Percentiles rank a stretch among this genome's conserved stretches.
phyloP scores from a whole-genome alignment of 2,113 vertebrate genomes.

The Pygoscelis adeliae region DNA sequence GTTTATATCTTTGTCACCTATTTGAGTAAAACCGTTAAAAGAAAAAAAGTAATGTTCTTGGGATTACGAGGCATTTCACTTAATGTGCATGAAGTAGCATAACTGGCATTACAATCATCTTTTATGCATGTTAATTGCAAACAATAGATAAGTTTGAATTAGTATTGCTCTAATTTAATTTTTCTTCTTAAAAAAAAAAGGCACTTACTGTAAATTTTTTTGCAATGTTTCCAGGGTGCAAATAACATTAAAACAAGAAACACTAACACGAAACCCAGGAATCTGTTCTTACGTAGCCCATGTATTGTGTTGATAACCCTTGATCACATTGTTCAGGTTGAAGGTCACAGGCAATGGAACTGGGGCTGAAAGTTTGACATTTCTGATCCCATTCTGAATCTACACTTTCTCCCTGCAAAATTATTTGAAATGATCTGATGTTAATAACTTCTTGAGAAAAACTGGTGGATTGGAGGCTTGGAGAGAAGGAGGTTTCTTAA shows the following conservation, averaged over 20 bases:
- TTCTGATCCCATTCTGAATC: background rate
- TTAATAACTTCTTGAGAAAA: background rate
- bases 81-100: background rate
- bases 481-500: background rate
- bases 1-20: background rate
- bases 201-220: background rate
- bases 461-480: background rate
- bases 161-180: background rate
- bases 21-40: background rate
- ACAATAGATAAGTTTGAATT: background rate
- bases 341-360: background rate
- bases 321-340: background rate
- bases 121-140: background rate
- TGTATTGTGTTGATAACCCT: accelerated
- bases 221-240: background rate
- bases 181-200: background rate
- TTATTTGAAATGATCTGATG: background rate
- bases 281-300: accelerated
- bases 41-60: background rate
- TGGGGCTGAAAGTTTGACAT: background rate
- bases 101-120: background rate
- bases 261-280: background rate
- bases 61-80: background rate
- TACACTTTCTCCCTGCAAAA: background rate
- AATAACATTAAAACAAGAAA: background rate